Base-by-base conservation (phyloP, 2,113 vertebrate species). In the Pyxicephalus adspersus region DNA sequence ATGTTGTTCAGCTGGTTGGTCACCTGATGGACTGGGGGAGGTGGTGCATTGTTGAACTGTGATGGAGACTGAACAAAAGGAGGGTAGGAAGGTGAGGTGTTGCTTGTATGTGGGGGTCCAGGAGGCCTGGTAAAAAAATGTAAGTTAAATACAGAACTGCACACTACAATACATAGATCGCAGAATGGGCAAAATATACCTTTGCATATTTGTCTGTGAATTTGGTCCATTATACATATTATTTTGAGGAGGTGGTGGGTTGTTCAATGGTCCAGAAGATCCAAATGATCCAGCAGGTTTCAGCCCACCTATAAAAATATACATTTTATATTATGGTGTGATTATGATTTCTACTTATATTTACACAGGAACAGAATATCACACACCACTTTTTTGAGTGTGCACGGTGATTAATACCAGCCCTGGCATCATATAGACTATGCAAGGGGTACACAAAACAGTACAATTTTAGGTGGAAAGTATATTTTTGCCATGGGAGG, bases 1-100 rank as follows among this genome's bases (percentile, higher is more conserved):
- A 99, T 94, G 66, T 89, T 91, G 85, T 70, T 85, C 86, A 99
- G 94, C 85, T 98, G 96, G 87, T 88, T 92, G 55, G 92, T 88
- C 82, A 99, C 86, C 8, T 95, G 96, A 79, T 92, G 85, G n/a
- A 92, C 2, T 65, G 92, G 83, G 26, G 92, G 90, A 1, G 90
- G 77, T 5, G 90, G 82, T 31, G 85, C 80, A 84, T 90, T 86
- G 77, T 86, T 93, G 61, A 92, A 88, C 77, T 93, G 95, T 16
- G 89, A 94, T 45, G 88, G 58, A 6, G 89, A 83, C 1, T 90
- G 91, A 25, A 89, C 84, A 82, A 91, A 94, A 0, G 91, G 66
- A 50, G 86, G 81, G 58, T 84, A 90, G 9, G 89, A 85, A 72
- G 87, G 17, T 50, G 87, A 76, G 0, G 28, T 20, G 54, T 7